Evolutionary conservation across 2,797 vertebrate species (phyloP).

Genomic region (Myiotriccus ornatus): DNA sequence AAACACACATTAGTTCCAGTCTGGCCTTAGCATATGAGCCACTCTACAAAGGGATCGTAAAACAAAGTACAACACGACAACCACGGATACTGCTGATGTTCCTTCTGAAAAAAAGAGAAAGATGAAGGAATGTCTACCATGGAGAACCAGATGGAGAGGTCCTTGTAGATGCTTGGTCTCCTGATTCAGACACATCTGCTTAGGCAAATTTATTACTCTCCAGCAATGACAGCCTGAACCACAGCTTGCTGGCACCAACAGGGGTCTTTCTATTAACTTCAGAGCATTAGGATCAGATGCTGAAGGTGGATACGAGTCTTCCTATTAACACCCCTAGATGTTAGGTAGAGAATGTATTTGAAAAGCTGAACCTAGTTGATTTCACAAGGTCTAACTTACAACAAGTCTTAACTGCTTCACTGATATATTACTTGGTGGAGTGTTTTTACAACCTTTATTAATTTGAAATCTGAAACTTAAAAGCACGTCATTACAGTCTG

Average conservation of each 20-base stretch:
- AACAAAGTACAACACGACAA: conserved; percentile 41
- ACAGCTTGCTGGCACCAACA: background rate
- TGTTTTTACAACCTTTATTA: conserved; percentile 15
- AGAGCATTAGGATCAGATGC: background rate
- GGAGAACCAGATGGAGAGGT: conserved; percentile 52
- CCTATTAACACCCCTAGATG: background rate
- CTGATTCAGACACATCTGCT: conserved; percentile 48
- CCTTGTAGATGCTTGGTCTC: conserved; percentile 28
- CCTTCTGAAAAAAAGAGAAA: conserved; percentile 26
- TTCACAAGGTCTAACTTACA: background rate
- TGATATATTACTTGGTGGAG: background rate
- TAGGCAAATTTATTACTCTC: background rate
- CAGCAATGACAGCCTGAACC: conserved; percentile 2
- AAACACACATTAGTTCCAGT: conserved; percentile 19
- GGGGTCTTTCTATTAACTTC: background rate
- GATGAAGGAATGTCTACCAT: conserved; percentile 33
- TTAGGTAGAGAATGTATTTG: background rate
- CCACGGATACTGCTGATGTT: background rate
- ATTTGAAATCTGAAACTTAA: conserved; percentile 39
- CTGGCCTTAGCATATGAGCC: conserved; percentile 47
- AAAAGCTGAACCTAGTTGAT: background rate
- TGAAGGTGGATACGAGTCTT: background rate
- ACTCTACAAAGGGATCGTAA: conserved; percentile 42
- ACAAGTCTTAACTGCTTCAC: background rate
- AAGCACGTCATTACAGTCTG: background rate